Conservation (phyloP, 2,113 vertebrate species). For the Probosciger aterrimus region DNA sequence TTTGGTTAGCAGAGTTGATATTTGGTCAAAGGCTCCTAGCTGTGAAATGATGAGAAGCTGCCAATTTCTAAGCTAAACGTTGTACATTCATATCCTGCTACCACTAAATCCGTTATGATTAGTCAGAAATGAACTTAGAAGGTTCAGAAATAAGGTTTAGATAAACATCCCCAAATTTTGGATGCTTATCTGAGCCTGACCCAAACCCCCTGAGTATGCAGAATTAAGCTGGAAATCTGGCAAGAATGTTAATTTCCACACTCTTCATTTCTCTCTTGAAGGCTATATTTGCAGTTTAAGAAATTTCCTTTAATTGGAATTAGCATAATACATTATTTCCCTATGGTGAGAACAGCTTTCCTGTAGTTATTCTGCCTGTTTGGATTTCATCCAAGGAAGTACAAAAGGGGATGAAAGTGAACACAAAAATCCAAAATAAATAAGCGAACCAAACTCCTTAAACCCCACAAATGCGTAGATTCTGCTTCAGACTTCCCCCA, state of each 20-base stretch:
- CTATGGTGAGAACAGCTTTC: constrained; percentile 60
- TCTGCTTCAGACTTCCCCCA: not conserved
- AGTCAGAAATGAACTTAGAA: constrained; percentile 45
- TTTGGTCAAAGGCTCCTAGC: constrained; percentile 65
- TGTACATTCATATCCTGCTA: constrained; percentile 60
- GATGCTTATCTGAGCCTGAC: constrained; percentile 68
- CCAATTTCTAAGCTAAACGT: constrained; percentile 64
- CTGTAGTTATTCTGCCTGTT: constrained; percentile 44
- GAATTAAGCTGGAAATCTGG: constrained; percentile 64
- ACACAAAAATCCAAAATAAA: constrained; percentile 43
- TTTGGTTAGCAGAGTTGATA: constrained; percentile 61
- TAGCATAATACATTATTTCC: constrained; percentile 72
- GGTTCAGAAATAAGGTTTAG: constrained; percentile 58
- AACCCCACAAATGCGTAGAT: not conserved
- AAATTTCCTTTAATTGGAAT: constrained; percentile 67
- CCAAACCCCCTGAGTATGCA: constrained; percentile 52
- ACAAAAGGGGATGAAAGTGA: constrained; percentile 53
- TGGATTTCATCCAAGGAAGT: constrained; percentile 51
- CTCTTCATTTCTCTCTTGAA: constrained; percentile 67
- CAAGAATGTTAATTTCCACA: constrained; percentile 65
- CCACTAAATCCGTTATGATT: constrained; percentile 55
- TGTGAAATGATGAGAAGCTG: constrained; percentile 55
- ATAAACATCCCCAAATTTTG: constrained; percentile 64
- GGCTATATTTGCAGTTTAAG: constrained; percentile 61
- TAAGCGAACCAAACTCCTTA: constrained; percentile 27